Base-by-base conservation (phyloP, 2,797 vertebrate species). In the Sebastes diploproa region DNA sequence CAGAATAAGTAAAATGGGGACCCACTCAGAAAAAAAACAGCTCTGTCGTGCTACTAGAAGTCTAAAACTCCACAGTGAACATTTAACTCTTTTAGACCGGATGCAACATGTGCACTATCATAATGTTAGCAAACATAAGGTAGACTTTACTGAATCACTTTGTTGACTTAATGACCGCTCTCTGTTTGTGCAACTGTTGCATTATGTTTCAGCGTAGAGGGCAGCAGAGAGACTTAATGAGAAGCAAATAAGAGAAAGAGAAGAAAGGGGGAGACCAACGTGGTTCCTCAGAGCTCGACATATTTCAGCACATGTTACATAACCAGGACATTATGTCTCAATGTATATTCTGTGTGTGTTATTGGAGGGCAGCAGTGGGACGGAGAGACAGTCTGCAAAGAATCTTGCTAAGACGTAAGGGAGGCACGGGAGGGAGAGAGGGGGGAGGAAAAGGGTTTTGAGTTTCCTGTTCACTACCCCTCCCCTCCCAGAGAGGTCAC, bases 381-480 rank as follows among this genome's bases (percentile, higher is more conserved):
- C 22, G 6, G 63, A 46, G 7, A n/a, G 52, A 70, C 36, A 78
- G 64, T 55, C 61, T 81, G 76, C 62, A 81, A 75, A 79, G 38
- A 83, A 46, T 60, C 27, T 59, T 25, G 25, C 56, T 80, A 64
- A 78, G 32, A 46, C 13, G 22, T 27, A 67, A 50, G 36, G 23
- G 66, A 74, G 77, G 75, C 54, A 72, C 8, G 7, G 13, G 29
- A 54, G 72, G 54, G 63, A 64, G 55, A 32, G 76, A 72, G 67
- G 55, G 55, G 56, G 64, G 61, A 68, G 85, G 52, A 80, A 73
- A 77, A 59, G 75, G 75, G 83, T 80, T 83, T 90, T n/a, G 64
- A n/a, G 83, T 92, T 94, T 93, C 92, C 86, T 81, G 76, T 84
- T 67, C n/a, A 25, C 13, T 67, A 66, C 58, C 71, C 29, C 46